phyloP scores from a whole-genome alignment of 1,140 invertebrate genomes.

The Magallana ariakensis region DNA sequence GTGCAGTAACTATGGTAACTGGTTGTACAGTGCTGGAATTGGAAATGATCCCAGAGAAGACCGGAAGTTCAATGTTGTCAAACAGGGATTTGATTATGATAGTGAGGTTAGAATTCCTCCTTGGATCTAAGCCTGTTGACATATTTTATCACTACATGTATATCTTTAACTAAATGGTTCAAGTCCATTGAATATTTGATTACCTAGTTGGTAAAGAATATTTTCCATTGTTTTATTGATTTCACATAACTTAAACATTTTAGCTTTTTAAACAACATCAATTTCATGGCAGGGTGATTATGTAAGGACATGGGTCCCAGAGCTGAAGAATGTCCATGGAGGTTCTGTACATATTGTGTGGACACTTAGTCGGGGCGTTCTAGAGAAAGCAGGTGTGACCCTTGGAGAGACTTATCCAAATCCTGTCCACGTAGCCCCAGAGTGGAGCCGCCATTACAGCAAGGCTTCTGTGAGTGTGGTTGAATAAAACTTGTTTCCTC shows the following conservation, averaged over 20 bases:
- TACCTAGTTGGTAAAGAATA: too few species aligned
- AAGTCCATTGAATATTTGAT: not conserved
- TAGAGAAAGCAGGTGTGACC: conserved; percentile 62
- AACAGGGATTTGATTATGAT: conserved; percentile 80
- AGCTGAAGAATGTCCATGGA: conserved; percentile 65
- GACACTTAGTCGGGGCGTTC: conserved; percentile 60
- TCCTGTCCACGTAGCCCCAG: conserved; percentile 70
- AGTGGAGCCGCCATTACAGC: conserved; percentile 65
- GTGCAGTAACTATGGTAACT: conserved; percentile 81
- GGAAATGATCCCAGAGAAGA: conserved; percentile 80
- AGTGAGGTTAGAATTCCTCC: conserved; percentile 67
- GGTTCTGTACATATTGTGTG: conserved; percentile 72
- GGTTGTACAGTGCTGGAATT: conserved; percentile 80
- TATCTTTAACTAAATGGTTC: too few species aligned
- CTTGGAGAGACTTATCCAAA: conserved; percentile 72
- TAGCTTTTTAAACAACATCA: not conserved
- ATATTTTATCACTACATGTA: too few species aligned
- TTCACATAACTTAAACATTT: too few species aligned
- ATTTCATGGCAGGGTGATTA: conserved; percentile 68
- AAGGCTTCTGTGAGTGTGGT: conserved; percentile 39
- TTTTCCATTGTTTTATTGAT: too few species aligned
- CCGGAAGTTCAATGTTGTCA: conserved; percentile 80
- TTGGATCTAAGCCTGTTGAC: too few species aligned
- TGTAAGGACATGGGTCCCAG: conserved; percentile 73
- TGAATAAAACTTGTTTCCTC: not conserved